Percentiles rank a stretch among this genome's conserved stretches.
Evolutionary conservation across 2,888 invertebrate species (phyloP).

Genomic region (Dichetophora obliterata): DNA sequence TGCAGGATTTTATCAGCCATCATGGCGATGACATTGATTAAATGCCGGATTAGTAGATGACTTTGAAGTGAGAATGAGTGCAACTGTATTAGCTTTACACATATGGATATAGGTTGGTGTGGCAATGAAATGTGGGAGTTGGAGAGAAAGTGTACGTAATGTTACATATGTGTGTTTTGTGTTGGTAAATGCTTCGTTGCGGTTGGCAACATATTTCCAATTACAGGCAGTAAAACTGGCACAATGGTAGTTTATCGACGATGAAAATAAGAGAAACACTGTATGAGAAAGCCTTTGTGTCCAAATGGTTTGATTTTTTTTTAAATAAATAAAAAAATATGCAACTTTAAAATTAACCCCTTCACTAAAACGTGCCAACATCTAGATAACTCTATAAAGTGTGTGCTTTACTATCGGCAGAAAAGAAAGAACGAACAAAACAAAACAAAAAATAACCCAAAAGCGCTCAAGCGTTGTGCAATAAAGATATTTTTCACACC

Average conservation of each 20-base stretch:
- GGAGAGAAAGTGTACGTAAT: background rate
- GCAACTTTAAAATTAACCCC: background rate
- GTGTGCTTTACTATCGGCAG: background rate
- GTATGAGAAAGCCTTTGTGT: no score
- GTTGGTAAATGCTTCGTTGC: background rate
- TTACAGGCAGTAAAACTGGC: no score
- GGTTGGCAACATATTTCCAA: background rate
- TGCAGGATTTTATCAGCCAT: slow-evolving; percentile 24
- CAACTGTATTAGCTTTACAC: background rate
- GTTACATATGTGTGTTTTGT: background rate
- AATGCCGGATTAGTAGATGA: slow-evolving; percentile 30
- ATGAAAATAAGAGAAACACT: no score
- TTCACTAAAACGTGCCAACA: background rate
- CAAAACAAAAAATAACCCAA: background rate
- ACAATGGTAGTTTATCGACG: no score
- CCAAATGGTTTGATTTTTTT: background rate
- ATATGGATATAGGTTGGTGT: no score
- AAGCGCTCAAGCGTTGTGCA: slow-evolving; percentile 47
- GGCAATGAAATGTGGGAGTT: background rate
- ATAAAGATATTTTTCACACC: slow-evolving; percentile 48
- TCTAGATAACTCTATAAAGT: background rate
- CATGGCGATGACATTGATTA: slow-evolving; percentile 31
- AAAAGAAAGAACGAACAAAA: no score
- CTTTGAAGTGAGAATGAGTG: background rate
- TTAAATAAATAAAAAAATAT: background rate